Base-by-base conservation (phyloP, 1,140 invertebrate genomes). In the Bombus polaris region DNA sequence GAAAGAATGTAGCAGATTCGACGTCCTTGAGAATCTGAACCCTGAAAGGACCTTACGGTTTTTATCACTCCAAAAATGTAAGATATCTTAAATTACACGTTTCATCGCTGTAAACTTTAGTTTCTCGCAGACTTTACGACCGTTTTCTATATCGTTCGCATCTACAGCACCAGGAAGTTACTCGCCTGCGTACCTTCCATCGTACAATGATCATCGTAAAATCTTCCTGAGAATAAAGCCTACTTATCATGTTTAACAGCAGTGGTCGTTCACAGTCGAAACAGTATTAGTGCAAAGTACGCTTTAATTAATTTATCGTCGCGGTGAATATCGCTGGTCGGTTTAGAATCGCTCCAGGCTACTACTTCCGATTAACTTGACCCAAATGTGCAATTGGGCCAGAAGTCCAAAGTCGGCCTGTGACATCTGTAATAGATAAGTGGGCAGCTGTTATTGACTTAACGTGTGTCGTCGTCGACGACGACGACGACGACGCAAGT, bases 351-450 rank as follows among this genome's bases (percentile, higher is more conserved):
- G 80, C 65, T 73, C 44, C 22, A 35, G 47, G 70, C 42, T 44
- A 70, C 32, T 37, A 79, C 65, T 86, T 74, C 80, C 85, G 88
- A 89, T 89, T 87, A 89, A 81, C 73, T 81, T 81, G 77, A 87
- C 76, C 76, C 85, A 89, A 89, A 89, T 89, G 85, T 78, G 88
- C 88, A 83, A 89, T 89, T 87, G 88, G 83, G 76, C 88, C 75
- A 81, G 84, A 89, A 89, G 81, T 88, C 81, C 81, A 87, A 89
- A 89, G 88, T 86, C 88, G 85, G 87, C 88, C 74, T 68, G 72
- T 81, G 88, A 89, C 88, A 89, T 89, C 85, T 89, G 88, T 89
- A 89, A 89, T 88, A 78, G 81, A 89, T 89, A 89, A 89, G 88
- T 89, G 88, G 88, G 78, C 88, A 89, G 88, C 88, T 89, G 88